These are phyloP conservation scores for Pogonomyrmex barbatus DNA, from an alignment of 1,140 invertebrate genomes.

Conservation along the genomic window DNA sequence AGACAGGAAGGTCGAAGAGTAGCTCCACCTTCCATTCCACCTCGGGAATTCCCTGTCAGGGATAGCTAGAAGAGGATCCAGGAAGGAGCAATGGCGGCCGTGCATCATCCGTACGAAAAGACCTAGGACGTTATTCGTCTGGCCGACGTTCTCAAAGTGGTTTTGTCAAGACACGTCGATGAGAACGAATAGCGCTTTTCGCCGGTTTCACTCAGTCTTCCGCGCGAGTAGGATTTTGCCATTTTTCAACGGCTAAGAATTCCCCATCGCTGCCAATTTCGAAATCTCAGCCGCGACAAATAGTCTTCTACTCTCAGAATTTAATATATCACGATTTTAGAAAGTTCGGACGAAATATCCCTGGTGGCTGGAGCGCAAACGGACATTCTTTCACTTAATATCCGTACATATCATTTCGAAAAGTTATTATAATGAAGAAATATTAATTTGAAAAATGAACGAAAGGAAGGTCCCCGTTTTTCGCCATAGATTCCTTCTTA, in stretches of 20 bases:
- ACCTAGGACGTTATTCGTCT: slow-evolving; percentile 68
- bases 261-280: slow-evolving; percentile 11
- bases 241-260: slow-evolving; percentile 57
- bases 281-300: slow-evolving; percentile 56
- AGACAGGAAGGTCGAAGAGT: slow-evolving; percentile 55
- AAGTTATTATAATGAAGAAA: background rate
- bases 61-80: slow-evolving; percentile 57
- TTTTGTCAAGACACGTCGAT: slow-evolving; percentile 71
- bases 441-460: background rate
- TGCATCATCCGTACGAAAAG: slow-evolving; percentile 71
- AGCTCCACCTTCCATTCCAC: slow-evolving; percentile 69
- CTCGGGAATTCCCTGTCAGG: slow-evolving; percentile 68
- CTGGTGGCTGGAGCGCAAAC: background rate
- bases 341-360: background rate
- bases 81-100: slow-evolving; percentile 67
- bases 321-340: slow-evolving; percentile 6
- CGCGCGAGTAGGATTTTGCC: slow-evolving; percentile 45
- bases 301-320: background rate
- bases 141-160: slow-evolving; percentile 67
- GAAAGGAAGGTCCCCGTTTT: background rate
- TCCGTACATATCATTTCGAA: too few species aligned
- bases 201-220: slow-evolving; percentile 61
- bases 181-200: slow-evolving; percentile 66
- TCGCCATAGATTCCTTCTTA: background rate
- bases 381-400: background rate